phyloP scores from a whole-genome alignment of 2,113 vertebrate genomes.

The Heloderma charlesbogerti region DNA sequence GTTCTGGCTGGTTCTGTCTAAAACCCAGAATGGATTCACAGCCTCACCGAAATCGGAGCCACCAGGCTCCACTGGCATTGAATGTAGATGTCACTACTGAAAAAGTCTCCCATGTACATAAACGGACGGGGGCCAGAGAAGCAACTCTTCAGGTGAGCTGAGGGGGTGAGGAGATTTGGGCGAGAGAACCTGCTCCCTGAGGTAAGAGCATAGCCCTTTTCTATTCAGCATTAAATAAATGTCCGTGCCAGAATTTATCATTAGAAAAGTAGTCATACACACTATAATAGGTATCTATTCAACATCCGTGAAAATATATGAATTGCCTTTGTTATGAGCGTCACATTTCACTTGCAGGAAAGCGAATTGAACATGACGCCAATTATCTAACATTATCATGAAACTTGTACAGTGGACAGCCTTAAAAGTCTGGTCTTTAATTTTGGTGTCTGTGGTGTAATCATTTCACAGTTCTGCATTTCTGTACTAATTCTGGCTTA shows the following conservation, averaged over 20 bases:
- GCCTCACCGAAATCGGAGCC: too few species aligned
- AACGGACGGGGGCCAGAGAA: neutral
- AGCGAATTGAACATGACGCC: conserved; percentile 18
- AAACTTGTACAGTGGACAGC: conserved; percentile 14
- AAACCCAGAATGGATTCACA: too few species aligned
- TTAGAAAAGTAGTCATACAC: conserved; percentile 35
- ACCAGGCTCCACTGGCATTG: too few species aligned
- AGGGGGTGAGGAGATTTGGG: neutral
- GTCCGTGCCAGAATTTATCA: conserved; percentile 40
- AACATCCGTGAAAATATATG: conserved; percentile 38
- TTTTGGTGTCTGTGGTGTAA: conserved; percentile 19
- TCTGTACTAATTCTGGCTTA: neutral
- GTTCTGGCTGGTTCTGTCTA: too few species aligned
- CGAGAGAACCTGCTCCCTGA: neutral
- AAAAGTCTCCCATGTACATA: conserved; percentile 13
- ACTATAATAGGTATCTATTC: conserved; percentile 46
- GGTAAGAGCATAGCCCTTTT: conserved; percentile 41
- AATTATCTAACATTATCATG: conserved; percentile 26
- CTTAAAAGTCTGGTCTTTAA: neutral
- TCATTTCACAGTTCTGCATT: conserved; percentile 23
- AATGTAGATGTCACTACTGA: too few species aligned
- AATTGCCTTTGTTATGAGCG: conserved; percentile 13
- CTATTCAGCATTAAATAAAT: conserved; percentile 53
- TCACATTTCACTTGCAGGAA: conserved; percentile 1
- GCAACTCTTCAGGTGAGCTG: neutral